Conservation (phyloP, 2,797 vertebrate species). For the Apogon hyalosoma region DNA sequence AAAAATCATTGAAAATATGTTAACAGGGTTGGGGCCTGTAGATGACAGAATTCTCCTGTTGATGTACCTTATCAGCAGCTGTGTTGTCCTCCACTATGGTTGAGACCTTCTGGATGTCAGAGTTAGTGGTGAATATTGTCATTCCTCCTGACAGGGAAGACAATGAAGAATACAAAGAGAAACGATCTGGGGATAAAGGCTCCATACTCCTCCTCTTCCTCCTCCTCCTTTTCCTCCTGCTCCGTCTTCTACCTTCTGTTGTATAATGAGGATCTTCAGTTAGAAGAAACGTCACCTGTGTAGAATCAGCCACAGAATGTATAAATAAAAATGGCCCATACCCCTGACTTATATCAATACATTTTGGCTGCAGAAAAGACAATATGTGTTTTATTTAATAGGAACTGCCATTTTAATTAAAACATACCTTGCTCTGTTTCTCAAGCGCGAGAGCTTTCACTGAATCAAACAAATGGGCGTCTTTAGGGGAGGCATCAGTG, state of each 20-base stretch:
- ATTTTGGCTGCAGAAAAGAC: too few species aligned
- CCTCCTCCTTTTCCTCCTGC: conserved; percentile 39
- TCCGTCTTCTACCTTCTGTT: conserved; percentile 24
- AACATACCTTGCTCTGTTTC: conserved; percentile 86
- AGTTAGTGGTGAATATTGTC: conserved; percentile 89
- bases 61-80: conserved; percentile 77
- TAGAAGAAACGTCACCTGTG: conserved; percentile 89
- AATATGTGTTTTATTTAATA: too few species aligned
- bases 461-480: conserved; percentile 81
- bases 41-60: neutral
- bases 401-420: neutral
- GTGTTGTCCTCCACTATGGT: conserved; percentile 85
- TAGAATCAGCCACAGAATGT: neutral
- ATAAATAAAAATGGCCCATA: too few species aligned
- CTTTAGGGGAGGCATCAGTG: conserved; percentile 91
- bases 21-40: neutral
- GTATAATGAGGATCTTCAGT: conserved; percentile 85
- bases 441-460: conserved; percentile 87
- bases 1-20: neutral
- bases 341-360: too few species aligned
- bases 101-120: conserved; percentile 85
- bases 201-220: conserved; percentile 72
- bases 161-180: conserved; percentile 86
- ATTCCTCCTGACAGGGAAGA: conserved; percentile 88
- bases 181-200: conserved; percentile 82